Percentiles rank a stretch among this genome's conserved stretches.
These are phyloP conservation scores for Corynorhinus townsendii DNA, from an alignment of 2,113 vertebrate genomes.

Conservation along the genomic window DNA sequence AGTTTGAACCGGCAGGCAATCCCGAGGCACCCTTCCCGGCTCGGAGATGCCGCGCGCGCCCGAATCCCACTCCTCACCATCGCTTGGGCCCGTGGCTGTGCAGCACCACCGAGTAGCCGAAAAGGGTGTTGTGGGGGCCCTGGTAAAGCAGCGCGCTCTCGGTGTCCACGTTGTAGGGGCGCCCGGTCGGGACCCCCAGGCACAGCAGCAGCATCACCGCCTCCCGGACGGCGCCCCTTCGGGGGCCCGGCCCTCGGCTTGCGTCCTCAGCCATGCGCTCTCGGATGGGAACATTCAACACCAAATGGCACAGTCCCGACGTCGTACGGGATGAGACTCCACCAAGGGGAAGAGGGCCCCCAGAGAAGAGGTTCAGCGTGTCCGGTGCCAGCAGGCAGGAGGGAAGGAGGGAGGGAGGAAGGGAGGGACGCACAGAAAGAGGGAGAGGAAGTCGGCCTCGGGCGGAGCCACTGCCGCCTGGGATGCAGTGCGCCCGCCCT, in stretches of 20 bases:
- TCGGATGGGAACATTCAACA: conserved; percentile 58
- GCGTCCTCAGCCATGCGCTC: conserved; percentile 60
- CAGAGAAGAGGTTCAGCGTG: not conserved
- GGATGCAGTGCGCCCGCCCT: not conserved
- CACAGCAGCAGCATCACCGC: conserved; percentile 71
- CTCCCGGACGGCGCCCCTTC: conserved; percentile 49
- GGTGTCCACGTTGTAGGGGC: conserved; percentile 89
- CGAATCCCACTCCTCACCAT: conserved; percentile 81
- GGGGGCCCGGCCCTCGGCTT: not conserved
- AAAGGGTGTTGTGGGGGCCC: conserved; percentile 83
- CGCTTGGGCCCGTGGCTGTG: conserved; percentile 80
- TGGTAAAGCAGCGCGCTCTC: conserved; percentile 82
- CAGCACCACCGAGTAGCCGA: conserved; percentile 93
- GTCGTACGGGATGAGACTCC: not conserved
- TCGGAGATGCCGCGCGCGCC: not conserved
- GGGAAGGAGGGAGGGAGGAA: not conserved
- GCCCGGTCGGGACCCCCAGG: conserved; percentile 47
- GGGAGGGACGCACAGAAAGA: not conserved
- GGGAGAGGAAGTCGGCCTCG: conserved; percentile 27
- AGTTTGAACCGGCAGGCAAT: conserved; percentile 21
- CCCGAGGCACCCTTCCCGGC: accelerated
- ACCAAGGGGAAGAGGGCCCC: conserved; percentile 40
- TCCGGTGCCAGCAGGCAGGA: not conserved
- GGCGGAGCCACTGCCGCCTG: conserved; percentile 12
- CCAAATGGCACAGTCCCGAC: not conserved